These are phyloP conservation scores for Deroplatys truncata DNA, from an alignment of 2,888 invertebrate genomes.

Conservation along the genomic window DNA sequence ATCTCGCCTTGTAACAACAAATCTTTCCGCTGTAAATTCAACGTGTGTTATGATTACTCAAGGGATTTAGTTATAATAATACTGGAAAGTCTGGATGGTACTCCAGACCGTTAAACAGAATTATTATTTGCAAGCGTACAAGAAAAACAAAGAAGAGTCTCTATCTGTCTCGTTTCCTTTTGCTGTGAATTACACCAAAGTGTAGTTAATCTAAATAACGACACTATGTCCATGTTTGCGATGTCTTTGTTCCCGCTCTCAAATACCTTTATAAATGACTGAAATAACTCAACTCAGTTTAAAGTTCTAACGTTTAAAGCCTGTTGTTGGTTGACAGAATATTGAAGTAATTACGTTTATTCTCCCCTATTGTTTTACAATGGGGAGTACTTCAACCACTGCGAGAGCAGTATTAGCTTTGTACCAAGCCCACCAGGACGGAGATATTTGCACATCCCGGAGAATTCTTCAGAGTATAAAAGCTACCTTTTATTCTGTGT, in stretches of 20 bases:
- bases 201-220: not conserved
- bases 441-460: not conserved
- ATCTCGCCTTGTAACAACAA: no score
- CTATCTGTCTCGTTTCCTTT: not conserved
- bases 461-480: not conserved
- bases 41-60: no score
- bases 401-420: not conserved
- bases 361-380: not conserved
- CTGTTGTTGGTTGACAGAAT: not conserved
- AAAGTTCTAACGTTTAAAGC: not conserved
- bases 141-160: no score
- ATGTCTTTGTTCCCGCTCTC: not conserved
- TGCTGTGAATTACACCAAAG: not conserved
- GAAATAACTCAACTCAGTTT: not conserved
- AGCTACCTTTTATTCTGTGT: not conserved
- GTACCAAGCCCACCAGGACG: not conserved
- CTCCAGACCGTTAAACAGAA: no score
- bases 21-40: no score
- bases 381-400: not conserved
- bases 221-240: not conserved
- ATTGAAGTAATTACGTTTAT: not conserved
- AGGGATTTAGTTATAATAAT: no score
- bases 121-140: no score
- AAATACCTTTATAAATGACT: not conserved
- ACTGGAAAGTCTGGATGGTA: no score